A percentile compares a stretch with the other conserved stretches of the same genome.
phyloP scores from a whole-genome alignment of 2,888 invertebrate genomes.

The Heliconius ismenius region DNA sequence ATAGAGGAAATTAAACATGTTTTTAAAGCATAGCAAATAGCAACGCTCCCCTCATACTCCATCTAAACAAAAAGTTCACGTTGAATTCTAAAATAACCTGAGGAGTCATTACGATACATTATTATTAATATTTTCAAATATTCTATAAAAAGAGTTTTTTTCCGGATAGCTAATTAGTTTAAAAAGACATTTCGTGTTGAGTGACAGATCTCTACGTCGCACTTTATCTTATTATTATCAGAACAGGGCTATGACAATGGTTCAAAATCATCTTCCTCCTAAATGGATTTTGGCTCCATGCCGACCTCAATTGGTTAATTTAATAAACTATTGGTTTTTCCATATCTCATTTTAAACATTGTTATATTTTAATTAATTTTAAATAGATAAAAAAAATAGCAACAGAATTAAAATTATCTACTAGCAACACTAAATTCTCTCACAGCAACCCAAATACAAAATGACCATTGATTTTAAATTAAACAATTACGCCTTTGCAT shows the following conservation, averaged over 20 bases:
- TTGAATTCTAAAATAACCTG: background rate
- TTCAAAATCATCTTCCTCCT: too few relatives aligned
- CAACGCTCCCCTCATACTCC: constrained; percentile 3
- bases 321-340: too few relatives aligned
- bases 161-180: too few relatives aligned
- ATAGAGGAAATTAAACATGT: constrained; percentile 8
- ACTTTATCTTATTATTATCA: too few relatives aligned
- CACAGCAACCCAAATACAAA: constrained; percentile 1
- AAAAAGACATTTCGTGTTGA: too few relatives aligned
- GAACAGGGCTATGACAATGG: too few relatives aligned
- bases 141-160: background rate
- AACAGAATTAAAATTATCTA: background rate
- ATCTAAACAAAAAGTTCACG: background rate
- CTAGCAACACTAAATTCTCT: background rate
- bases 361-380: background rate
- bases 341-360: too few relatives aligned
- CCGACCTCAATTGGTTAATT: too few relatives aligned
- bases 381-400: background rate
- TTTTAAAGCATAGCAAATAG: constrained; percentile 18
- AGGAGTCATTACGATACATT: background rate
- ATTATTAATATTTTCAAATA: background rate
- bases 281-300: too few relatives aligned
- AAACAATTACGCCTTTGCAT: constrained; percentile 24
- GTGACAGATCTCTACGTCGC: too few relatives aligned
- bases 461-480: constrained; percentile 9